Conservation (phyloP, 2,113 vertebrate species). For the Parus major region DNA sequence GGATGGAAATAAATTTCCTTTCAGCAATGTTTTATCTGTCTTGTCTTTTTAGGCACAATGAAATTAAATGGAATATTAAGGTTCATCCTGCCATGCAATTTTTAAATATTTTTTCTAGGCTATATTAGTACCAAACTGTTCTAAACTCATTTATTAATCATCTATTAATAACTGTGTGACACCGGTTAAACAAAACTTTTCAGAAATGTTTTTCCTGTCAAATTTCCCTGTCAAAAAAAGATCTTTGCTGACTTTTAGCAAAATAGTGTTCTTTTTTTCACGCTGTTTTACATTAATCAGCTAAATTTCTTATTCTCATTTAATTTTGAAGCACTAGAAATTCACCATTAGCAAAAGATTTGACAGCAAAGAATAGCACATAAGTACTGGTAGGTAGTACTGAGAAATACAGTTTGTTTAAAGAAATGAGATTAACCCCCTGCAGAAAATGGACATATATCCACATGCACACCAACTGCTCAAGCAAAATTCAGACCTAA, state of each 20-base stretch:
- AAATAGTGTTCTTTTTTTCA: background rate
- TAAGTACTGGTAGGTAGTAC: background rate
- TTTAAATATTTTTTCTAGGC: background rate
- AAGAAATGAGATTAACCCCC: background rate
- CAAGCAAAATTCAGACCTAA: background rate
- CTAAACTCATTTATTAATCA: background rate
- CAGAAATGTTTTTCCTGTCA: background rate
- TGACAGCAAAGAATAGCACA: background rate
- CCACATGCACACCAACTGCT: background rate
- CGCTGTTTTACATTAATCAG: background rate
- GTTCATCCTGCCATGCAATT: background rate
- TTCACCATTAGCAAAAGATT: background rate
- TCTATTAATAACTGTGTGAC: background rate
- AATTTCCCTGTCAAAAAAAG: background rate
- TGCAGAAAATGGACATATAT: background rate
- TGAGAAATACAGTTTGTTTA: background rate
- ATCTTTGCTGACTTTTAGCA: background rate
- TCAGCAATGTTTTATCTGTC: background rate
- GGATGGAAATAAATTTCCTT: background rate
- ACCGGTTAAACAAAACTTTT: background rate
- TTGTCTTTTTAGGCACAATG: background rate
- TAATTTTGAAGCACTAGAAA: background rate
- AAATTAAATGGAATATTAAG: background rate
- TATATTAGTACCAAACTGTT: background rate
- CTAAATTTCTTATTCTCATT: background rate